phyloP scores from a whole-genome alignment of 2,113 vertebrate species.

The Triplophysa dalaica region DNA sequence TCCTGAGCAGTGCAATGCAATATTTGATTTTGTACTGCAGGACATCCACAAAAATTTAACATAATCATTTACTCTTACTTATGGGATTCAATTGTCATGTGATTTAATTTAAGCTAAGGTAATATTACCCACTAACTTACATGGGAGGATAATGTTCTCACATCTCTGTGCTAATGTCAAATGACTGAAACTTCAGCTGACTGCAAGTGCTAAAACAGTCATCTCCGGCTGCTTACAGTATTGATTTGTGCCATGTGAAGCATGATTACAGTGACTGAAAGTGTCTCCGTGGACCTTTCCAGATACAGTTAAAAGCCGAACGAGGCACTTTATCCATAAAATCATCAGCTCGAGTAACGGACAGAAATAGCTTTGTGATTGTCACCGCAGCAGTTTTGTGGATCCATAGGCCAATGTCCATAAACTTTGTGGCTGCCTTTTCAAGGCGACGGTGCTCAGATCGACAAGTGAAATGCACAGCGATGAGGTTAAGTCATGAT shows the following conservation, averaged over 20 bases:
- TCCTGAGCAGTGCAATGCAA: too few relatives aligned
- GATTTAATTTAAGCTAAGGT: too few relatives aligned
- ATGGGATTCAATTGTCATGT: too few relatives aligned
- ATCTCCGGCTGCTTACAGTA: not conserved
- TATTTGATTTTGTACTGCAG: too few relatives aligned
- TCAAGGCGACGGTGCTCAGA: not conserved
- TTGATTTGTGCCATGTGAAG: slow-evolving; percentile 22
- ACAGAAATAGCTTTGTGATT: not conserved
- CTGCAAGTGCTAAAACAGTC: not conserved
- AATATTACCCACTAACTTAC: not conserved
- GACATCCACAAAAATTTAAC: too few relatives aligned
- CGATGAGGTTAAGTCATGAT: too few relatives aligned
- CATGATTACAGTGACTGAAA: slow-evolving; percentile 13
- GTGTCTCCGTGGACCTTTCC: not conserved
- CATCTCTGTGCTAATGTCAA: not conserved
- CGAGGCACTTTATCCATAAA: slow-evolving; percentile 9
- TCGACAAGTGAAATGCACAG: not conserved
- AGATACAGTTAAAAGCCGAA: slow-evolving; percentile 14
- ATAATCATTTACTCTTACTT: too few relatives aligned
- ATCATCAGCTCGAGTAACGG: not conserved
- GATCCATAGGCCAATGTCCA: not conserved
- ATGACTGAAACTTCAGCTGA: not conserved
- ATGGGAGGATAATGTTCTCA: not conserved
- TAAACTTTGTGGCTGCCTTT: not conserved
- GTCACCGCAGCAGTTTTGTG: not conserved